Percentiles rank a stretch among this genome's conserved stretches.
phyloP scores from a whole-genome alignment of 2,888 invertebrate genomes.

The Allacma fusca region DNA sequence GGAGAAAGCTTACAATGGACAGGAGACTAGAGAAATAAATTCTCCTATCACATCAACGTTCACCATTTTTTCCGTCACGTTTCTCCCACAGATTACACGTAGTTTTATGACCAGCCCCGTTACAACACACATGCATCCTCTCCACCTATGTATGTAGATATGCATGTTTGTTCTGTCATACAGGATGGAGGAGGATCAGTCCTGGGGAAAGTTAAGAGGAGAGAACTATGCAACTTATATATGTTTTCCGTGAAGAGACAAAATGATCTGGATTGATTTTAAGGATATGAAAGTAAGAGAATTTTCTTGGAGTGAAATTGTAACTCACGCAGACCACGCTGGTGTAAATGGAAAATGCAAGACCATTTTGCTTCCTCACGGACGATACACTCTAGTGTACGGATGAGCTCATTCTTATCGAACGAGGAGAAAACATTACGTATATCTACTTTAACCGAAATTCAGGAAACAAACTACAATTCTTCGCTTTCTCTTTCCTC shows the following conservation, averaged over 20 bases:
- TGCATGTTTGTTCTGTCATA: background rate
- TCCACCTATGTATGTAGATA: background rate
- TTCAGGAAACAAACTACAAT: background rate
- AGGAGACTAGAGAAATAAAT: slow-evolving; percentile 49
- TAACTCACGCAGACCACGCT: too few relatives aligned
- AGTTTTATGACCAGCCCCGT: background rate
- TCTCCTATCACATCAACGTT: slow-evolving; percentile 54
- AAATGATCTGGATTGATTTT: too few relatives aligned
- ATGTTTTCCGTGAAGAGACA: too few relatives aligned
- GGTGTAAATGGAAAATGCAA: too few relatives aligned
- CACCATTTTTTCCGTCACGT: slow-evolving; percentile 53
- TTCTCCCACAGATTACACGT: slow-evolving; percentile 53
- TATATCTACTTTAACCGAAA: background rate
- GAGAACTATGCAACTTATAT: background rate
- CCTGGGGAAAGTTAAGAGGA: background rate
- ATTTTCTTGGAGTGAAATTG: too few relatives aligned
- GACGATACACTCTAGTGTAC: background rate
- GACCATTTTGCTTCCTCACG: too few relatives aligned
- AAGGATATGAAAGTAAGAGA: too few relatives aligned
- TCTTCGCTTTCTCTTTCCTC: background rate
- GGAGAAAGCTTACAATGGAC: slow-evolving; percentile 50
- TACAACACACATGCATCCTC: background rate
- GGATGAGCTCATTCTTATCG: slow-evolving; percentile 7
- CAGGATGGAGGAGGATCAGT: background rate
- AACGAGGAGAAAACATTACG: background rate